A percentile compares a stretch with the other conserved stretches of the same genome.
Conservation (phyloP, 2,888 invertebrate species). For the Selenia dentaria region DNA sequence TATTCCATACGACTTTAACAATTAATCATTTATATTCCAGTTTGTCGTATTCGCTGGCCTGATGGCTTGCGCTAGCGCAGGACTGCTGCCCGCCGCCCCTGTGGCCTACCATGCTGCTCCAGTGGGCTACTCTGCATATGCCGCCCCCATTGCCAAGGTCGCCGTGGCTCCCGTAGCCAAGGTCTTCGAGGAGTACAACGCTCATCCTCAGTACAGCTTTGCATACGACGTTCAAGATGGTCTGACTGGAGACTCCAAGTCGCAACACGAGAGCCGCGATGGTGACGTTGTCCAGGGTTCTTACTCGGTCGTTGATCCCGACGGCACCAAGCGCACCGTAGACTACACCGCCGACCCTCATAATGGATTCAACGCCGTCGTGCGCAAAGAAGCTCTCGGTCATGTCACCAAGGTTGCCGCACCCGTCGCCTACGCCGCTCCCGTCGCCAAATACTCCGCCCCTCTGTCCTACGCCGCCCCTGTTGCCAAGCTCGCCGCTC, state of each 20-base stretch:
- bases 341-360: constrained; percentile 77
- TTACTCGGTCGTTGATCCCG: constrained; percentile 79
- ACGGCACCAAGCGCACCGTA: constrained; percentile 79
- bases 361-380: constrained; percentile 80
- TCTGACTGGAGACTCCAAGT: constrained; percentile 84
- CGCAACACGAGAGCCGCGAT: constrained; percentile 82
- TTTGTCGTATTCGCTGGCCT: constrained; percentile 38
- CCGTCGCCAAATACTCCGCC: constrained; percentile 37
- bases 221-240: constrained; percentile 80
- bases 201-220: constrained; percentile 76
- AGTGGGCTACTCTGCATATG: constrained; percentile 30
- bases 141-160: constrained; percentile 35
- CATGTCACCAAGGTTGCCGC: constrained; percentile 49
- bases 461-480: constrained; percentile 35
- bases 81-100: constrained; percentile 38
- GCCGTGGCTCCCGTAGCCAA: constrained; percentile 41
- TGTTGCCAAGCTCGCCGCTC: constrained; percentile 16
- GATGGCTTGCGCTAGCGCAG: constrained; percentile 43
- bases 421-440: constrained; percentile 46
- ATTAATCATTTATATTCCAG: constrained; percentile 22
- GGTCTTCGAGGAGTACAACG: constrained; percentile 52
- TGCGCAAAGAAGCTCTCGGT: constrained; percentile 70
- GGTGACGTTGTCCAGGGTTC: constrained; percentile 81
- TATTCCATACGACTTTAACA: no score
- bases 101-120: constrained; percentile 24